A percentile compares a stretch with the other conserved stretches of the same genome.
These are phyloP conservation scores for Desmophyllum pertusum DNA, from an alignment of 92 coral and sea anemone genomes.

Conservation along the genomic window DNA sequence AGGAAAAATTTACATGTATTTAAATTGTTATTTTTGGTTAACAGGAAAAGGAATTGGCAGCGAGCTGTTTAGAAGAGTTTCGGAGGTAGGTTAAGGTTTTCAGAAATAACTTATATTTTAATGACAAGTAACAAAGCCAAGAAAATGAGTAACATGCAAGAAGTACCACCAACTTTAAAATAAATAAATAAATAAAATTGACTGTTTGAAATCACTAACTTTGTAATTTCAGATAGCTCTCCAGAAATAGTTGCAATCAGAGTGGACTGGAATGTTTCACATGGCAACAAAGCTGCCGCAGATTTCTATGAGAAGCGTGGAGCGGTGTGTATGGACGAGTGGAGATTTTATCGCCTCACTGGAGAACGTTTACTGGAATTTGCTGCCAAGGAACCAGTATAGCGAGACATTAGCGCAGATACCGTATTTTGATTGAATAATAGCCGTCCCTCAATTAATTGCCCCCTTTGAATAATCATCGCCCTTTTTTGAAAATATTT, in stretches of 20 bases:
- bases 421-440: too few relatives aligned
- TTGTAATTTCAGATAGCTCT: slow-evolving; percentile 67
- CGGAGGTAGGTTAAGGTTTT: slow-evolving; percentile 38
- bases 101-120: background rate
- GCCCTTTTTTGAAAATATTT: too few relatives aligned
- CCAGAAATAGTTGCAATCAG: slow-evolving; percentile 67
- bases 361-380: slow-evolving; percentile 57
- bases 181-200: too few relatives aligned
- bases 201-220: background rate
- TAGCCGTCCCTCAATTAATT: too few relatives aligned
- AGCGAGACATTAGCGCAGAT: too few relatives aligned
- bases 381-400: slow-evolving; percentile 35
- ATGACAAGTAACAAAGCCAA: too few relatives aligned
- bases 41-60: slow-evolving; percentile 78
- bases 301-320: slow-evolving; percentile 74
- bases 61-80: slow-evolving; percentile 50
- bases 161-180: too few relatives aligned
- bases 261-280: slow-evolving; percentile 68
- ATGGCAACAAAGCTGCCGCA: slow-evolving; percentile 76
- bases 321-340: slow-evolving; percentile 55
- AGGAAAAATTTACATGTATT: too few relatives aligned
- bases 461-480: too few relatives aligned
- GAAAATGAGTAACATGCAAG: too few relatives aligned
- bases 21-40: background rate
- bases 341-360: slow-evolving; percentile 61